Base-by-base conservation (phyloP, 2,113 vertebrate species). In the Corythaeola cristata region DNA sequence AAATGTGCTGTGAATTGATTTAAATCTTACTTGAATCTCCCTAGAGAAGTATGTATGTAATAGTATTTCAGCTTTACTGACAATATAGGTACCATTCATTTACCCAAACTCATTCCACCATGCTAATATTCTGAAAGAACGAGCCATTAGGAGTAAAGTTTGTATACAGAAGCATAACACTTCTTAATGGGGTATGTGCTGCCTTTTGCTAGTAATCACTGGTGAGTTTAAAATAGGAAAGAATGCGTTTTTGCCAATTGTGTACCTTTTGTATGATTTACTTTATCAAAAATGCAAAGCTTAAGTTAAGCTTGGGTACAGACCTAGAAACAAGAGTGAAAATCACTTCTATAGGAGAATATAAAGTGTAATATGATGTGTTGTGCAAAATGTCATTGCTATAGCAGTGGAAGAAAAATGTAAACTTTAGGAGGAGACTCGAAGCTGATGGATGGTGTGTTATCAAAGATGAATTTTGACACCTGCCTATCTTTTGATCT, bases 401-500 rank as follows among this genome's bases (percentile, higher is more conserved):
- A 64, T 30, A 78, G 58, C 18, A 52, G 27, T 32, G 45, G 91
- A 58, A 64, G 55, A 76, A 91, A 91, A 68, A 93, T 23, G 44
- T 80, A 79, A 79, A 76, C 50, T 95, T 96, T 75, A 39, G 77
- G 90, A 89, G 77, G n/a, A 95, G 77, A 62, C 69, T 93, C 89
- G 73, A 75, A 94, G 86, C 67, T 97, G 92, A 97, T 93, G 73
- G 76, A 94, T 96, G 88, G 62, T 75, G 35, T 39, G 26, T 96
- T 97, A 90, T 64, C 84, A 27, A 96, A 96, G 91, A 90, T 96
- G 5, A 78, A 93, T 96, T 97, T 97, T 98, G 97, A 97, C 84
- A 97, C 91, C 89, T 97, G 96, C 69, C 87, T 97, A 71, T 95
- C 91, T 97, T 97, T 97, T 95, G 85, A 96, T 97, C 93, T 97